Evolutionary conservation across 2,113 vertebrate species (phyloP), one percentile per base, ranked within the genome.

Genomic region (Gopherus flavomarginatus): DNA sequence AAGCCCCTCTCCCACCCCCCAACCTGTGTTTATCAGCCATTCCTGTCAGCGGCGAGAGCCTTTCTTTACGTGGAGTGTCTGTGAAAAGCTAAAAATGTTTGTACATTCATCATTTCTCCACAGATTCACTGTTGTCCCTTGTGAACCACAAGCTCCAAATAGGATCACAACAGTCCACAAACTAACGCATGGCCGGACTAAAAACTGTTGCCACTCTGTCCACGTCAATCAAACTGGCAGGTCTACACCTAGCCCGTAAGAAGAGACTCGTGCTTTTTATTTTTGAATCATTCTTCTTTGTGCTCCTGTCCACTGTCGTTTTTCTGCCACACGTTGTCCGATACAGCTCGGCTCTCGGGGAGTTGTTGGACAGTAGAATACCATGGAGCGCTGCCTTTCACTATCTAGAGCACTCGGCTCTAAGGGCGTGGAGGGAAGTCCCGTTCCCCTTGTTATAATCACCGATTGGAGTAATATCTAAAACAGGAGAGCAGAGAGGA

Each of bases 191-290:
- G 53, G 53, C 24, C 5, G 65, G 84, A 50, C 44, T 35, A 31
- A 42, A 17, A 57, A 77, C 35, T 54, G 3, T 5, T 5, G 31
- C 42, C 53, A 27, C 4, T 11, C 79, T 47, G 54, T 88, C 86
- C 81, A 11, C 86, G 78, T 84, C 62, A 65, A 80, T 84, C 91
- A 88, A n/a, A 14, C 31, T 84, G 86, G 83, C 91, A 56, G n/a
- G 35, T 52, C 72, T 87, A 69, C 79, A 65, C 81, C 87, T 11
- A 6, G 57, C 81, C 86, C n/a, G 3, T 50, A 26, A 59, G 81
- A 16, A 69, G 72, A 50, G 65, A 31, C 54, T 47, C 5, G 11
- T 44, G 72, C 2, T 4, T 5, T 72, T 38, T 22, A 72, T 27
- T 78, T 26, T 6, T 79, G 78, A 79, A 84, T 79, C 81, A 49